These are phyloP conservation scores for Tuberolachnus salignus DNA, from an alignment of 2,888 invertebrate genomes.

Conservation along the genomic window DNA sequence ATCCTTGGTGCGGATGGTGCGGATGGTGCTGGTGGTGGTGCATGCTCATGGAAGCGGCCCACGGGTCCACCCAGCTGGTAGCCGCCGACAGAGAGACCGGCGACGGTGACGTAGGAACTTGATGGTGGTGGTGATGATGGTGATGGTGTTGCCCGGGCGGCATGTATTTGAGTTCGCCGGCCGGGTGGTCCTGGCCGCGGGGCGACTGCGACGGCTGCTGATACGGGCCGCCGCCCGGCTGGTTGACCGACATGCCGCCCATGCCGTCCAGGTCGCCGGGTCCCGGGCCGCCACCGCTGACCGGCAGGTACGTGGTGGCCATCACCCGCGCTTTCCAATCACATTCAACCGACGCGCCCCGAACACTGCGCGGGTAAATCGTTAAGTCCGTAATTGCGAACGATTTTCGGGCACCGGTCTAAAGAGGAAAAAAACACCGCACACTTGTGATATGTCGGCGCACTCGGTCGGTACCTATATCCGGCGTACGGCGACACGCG, in stretches of 20 bases:
- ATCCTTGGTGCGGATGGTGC: conserved; percentile 70
- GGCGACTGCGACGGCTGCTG: conserved; percentile 81
- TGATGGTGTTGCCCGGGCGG: conserved; percentile 82
- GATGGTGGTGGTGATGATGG: conserved; percentile 73
- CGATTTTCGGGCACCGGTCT: conserved; percentile 50
- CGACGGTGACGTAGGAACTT: conserved; percentile 73
- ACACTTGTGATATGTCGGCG: background rate
- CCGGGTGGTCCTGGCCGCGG: conserved; percentile 70
- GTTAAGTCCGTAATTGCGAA: conserved; percentile 56
- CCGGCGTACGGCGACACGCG: background rate
- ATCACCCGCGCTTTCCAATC: conserved; percentile 66
- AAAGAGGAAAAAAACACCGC: conserved; percentile 24
- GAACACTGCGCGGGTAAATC: conserved; percentile 56
- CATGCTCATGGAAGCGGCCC: conserved; percentile 76
- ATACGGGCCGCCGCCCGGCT: conserved; percentile 72
- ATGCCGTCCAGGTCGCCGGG: conserved; percentile 77
- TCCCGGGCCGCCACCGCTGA: conserved; percentile 69
- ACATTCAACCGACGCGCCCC: conserved; percentile 54
- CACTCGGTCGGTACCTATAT: background rate
- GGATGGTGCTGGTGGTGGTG: conserved; percentile 74
- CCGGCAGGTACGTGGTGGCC: conserved; percentile 92
- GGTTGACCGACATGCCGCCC: conserved; percentile 63
- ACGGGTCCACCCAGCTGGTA: conserved; percentile 70
- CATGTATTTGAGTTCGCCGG: conserved; percentile 94
- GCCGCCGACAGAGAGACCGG: conserved; percentile 80